A percentile compares a stretch with the other conserved stretches of the same genome.
phyloP scores from a whole-genome alignment of 2,888 invertebrate species.

The Drosophila anomalata region DNA sequence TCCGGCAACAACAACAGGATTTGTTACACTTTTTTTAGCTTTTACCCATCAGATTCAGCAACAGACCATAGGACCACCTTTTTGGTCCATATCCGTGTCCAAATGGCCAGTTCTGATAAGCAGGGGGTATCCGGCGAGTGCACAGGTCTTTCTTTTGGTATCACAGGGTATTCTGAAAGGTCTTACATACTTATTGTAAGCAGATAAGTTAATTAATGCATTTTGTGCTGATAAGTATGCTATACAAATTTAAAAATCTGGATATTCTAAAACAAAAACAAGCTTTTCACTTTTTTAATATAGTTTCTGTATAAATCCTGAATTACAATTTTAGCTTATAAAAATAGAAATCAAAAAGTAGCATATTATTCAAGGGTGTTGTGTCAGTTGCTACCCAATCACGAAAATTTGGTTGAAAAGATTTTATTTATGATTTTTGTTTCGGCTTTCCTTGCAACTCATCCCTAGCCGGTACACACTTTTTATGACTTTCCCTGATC shows the following conservation, averaged over 20 bases:
- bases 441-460: constrained; percentile 26
- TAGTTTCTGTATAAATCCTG: too few species aligned
- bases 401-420: neutral
- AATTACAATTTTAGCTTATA: too few species aligned
- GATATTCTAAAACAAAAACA: too few species aligned
- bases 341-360: too few species aligned
- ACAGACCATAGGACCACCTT: constrained; percentile 26
- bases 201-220: neutral
- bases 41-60: constrained; percentile 19
- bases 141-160: constrained; percentile 16
- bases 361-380: neutral
- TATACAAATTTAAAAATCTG: neutral
- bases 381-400: neutral
- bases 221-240: neutral
- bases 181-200: neutral
- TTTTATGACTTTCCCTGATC: constrained; percentile 56
- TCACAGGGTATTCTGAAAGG: constrained; percentile 2
- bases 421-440: constrained; percentile 71
- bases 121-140: constrained; percentile 40
- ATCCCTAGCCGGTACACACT: constrained; percentile 27
- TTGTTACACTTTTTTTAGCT: constrained; percentile 44
- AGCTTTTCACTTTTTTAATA: too few species aligned
- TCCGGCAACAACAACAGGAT: constrained; percentile 32
- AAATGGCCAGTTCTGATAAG: constrained; percentile 67
- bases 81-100: constrained; percentile 46